Base-by-base conservation (phyloP, 1,140 invertebrate genomes). In the Habropoda laboriosa region DNA sequence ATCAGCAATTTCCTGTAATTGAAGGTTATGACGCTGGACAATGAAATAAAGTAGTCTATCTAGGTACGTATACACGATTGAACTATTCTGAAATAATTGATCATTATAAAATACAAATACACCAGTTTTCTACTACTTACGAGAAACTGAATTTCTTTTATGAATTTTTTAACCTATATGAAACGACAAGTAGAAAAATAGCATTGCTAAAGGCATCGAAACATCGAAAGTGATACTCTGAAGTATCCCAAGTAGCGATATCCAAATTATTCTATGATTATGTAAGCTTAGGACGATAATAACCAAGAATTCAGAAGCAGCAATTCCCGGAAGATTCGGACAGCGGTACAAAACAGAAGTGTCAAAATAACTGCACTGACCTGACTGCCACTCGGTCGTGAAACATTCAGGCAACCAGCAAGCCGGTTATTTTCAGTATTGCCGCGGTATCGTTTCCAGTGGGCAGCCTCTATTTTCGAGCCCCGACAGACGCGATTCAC, bases 311-410 rank as follows among this genome's bases (percentile, higher is more conserved):
- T 30, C 21, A 8, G 57, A 30, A 10, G n/a, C 67, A 18, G 21
- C 38, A 21, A 60, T 71, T 61, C 67, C 32, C 24, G 67, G 76
- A 79, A 79, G 47, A 63, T 38, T 27, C n/a, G 35, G 38, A 79
- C 47, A 61, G 61, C 55, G 68, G 38, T 27, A 38, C 2, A 61
- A 72, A 18, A 63, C 45, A 79, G 16, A 79, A 72, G 70, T 73
- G 68, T 79, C 68, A 57, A 79, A 79, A 79, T 79, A 79, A 63
- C 77, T 55, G 76, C 61, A 71, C 67, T 79, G 58, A 73, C 77
- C 77, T 18, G 57, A 63, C 57, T 60, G 45, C 42, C 30, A 18
- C 57, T 72, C 38, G 38, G 21, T 57, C 55, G 7, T 16, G 47
- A 72, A 79, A 79, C n/a, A 35, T 79, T 73, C 18, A 18, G 0